Evolutionary conservation across 2,888 invertebrate species (phyloP).

Genomic region (Rhagophthalmus giganteus): DNA sequence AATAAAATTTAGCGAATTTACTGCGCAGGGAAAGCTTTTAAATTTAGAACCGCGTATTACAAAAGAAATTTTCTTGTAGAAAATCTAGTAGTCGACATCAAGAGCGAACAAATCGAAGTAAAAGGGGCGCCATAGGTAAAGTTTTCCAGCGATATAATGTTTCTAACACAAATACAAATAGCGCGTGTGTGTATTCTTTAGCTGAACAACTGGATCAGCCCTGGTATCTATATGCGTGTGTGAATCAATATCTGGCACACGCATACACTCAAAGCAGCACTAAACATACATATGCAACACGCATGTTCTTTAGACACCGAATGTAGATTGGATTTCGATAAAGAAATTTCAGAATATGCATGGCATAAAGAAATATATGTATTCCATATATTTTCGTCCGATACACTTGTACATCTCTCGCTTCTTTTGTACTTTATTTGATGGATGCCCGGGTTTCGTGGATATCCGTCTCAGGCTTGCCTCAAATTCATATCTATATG

Average conservation of each 20-base stretch:
- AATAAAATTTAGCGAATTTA: slow-evolving; percentile 1
- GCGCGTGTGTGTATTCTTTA: slow-evolving; percentile 28
- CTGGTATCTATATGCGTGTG: slow-evolving; percentile 43
- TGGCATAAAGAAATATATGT: slow-evolving; percentile 29
- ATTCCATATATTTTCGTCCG: slow-evolving; percentile 31
- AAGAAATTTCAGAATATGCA: slow-evolving; percentile 35
- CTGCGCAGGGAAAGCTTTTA: not conserved
- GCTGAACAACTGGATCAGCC: slow-evolving; percentile 43
- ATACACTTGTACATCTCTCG: slow-evolving; percentile 26
- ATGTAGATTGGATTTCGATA: slow-evolving; percentile 41
- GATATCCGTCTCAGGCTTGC: slow-evolving; percentile 16
- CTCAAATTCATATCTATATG: slow-evolving; percentile 29
- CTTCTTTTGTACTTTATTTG: slow-evolving; percentile 29
- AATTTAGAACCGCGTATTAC: too few species aligned
- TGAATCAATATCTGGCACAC: slow-evolving; percentile 46
- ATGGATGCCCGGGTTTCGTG: slow-evolving; percentile 29
- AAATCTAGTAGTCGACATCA: slow-evolving; percentile 27
- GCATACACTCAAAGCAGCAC: slow-evolving; percentile 35
- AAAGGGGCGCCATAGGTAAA: slow-evolving; percentile 38
- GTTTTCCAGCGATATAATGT: slow-evolving; percentile 34
- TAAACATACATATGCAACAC: slow-evolving; percentile 41
- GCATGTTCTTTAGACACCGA: slow-evolving; percentile 41
- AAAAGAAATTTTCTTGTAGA: slow-evolving; percentile 25
- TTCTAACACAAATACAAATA: slow-evolving; percentile 30
- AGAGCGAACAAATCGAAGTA: slow-evolving; percentile 37